Evolutionary conservation across 2,797 vertebrate species (phyloP).

Genomic region (Semotilus atromaculatus): DNA sequence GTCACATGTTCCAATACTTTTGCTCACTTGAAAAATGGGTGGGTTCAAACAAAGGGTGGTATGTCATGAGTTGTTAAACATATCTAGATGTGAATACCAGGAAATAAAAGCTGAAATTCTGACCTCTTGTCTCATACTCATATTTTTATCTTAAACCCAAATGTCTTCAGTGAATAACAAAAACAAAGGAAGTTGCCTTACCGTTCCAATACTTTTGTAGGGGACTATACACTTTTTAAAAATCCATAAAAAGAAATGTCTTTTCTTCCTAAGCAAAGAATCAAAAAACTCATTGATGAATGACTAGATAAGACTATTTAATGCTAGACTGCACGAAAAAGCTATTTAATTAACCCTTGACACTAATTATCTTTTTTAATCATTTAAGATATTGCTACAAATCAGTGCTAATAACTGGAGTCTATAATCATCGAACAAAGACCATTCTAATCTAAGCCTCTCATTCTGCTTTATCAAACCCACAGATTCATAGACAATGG

Average conservation of each 20-base stretch:
- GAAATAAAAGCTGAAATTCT: no score
- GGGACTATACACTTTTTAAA: not conserved
- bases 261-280: not conserved
- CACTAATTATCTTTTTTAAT: conserved; percentile 36
- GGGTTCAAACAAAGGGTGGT: no score
- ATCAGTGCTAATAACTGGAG: conserved; percentile 30
- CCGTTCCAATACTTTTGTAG: no score
- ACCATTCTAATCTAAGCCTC: conserved; percentile 11
- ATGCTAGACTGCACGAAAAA: conserved; percentile 18
- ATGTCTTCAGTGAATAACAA: no score
- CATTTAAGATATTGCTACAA: conserved; percentile 17
- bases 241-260: not conserved
- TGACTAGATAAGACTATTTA: conserved; percentile 5
- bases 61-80: no score
- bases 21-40: no score
- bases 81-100: no score
- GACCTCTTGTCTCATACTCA: no score
- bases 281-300: not conserved
- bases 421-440: conserved; percentile 23
- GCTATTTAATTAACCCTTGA: conserved; percentile 10
- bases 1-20: no score
- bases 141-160: no score
- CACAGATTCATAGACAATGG: not conserved
- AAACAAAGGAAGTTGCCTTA: no score
- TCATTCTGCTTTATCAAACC: conserved; percentile 32